These are phyloP conservation scores for Ochropacha duplaris DNA, from an alignment of 2,888 invertebrate genomes.

Conservation along the genomic window DNA sequence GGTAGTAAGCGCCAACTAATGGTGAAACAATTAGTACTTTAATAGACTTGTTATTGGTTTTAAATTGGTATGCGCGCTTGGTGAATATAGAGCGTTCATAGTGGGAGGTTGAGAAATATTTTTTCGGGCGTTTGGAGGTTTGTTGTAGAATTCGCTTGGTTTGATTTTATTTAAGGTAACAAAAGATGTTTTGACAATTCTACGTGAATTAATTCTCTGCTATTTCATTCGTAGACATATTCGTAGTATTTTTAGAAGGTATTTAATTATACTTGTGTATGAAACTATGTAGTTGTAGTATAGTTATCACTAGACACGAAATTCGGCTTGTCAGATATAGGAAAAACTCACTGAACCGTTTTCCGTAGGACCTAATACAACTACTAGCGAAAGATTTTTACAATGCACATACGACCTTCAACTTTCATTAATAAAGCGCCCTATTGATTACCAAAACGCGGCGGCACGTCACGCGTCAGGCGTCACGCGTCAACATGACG, in stretches of 20 bases:
- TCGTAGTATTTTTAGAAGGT: neutral
- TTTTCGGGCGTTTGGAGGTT: neutral
- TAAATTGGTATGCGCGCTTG: constrained; percentile 18
- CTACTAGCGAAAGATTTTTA: no score
- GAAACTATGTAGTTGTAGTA: no score
- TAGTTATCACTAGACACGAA: no score
- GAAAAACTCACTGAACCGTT: no score
- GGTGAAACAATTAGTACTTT: constrained; percentile 39
- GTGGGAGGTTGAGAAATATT: neutral
- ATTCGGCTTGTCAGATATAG: no score
- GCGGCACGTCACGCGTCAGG: constrained; percentile 22
- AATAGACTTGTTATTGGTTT: constrained; percentile 30
- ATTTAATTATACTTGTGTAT: no score
- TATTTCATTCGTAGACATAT: neutral
- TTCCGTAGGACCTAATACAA: no score
- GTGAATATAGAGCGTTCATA: constrained; percentile 10
- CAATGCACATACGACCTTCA: neutral
- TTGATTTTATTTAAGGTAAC: neutral
- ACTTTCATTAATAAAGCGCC: neutral
- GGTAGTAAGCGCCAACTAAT: constrained; percentile 35
- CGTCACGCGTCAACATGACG: constrained; percentile 11
- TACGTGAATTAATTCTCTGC: neutral
- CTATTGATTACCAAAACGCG: no score
- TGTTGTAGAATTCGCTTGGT: neutral
- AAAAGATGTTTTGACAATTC: neutral